phyloP scores from a whole-genome alignment of 2,888 invertebrate genomes.

The Corythucha ciliata region DNA sequence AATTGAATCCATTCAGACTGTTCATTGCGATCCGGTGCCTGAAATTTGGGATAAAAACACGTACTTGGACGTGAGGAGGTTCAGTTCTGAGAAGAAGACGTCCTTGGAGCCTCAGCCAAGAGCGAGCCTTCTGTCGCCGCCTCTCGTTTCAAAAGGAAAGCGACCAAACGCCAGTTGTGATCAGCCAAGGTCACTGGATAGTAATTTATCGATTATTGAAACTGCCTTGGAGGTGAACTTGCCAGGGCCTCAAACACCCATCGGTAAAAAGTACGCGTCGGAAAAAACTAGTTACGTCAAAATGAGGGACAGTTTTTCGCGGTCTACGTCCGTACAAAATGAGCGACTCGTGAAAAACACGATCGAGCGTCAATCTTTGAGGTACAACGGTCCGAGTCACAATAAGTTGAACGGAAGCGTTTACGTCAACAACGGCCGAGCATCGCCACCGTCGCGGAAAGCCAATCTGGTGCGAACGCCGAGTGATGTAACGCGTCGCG shows the following conservation, averaged over 20 bases:
- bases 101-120: slow-evolving; percentile 23
- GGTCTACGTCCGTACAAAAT: slow-evolving; percentile 23
- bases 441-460: slow-evolving; percentile 32
- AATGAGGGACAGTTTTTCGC: slow-evolving; percentile 24
- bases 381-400: too few species aligned
- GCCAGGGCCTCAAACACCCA: slow-evolving; percentile 34
- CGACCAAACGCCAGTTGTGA: slow-evolving; percentile 23
- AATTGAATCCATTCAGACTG: slow-evolving; percentile 26
- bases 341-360: slow-evolving; percentile 21
- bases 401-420: too few species aligned
- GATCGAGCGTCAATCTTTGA: slow-evolving; percentile 32
- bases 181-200: slow-evolving; percentile 32
- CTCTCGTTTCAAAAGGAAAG: slow-evolving; percentile 25
- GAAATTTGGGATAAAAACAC: slow-evolving; percentile 29
- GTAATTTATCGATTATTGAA: slow-evolving; percentile 31
- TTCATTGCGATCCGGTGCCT: slow-evolving; percentile 19
- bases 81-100: slow-evolving; percentile 21
- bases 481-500: slow-evolving; percentile 24
- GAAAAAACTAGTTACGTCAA: slow-evolving; percentile 21
- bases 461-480: slow-evolving; percentile 28
- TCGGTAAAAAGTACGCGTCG: slow-evolving; percentile 24
- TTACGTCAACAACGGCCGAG: slow-evolving; percentile 32
- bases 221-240: slow-evolving; percentile 30
- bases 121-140: slow-evolving; percentile 25
- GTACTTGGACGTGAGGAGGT: slow-evolving; percentile 25